A percentile compares a stretch with the other conserved stretches of the same genome.
phyloP scores from a whole-genome alignment of 2,888 invertebrate species.

The Cephonodes hylas region DNA sequence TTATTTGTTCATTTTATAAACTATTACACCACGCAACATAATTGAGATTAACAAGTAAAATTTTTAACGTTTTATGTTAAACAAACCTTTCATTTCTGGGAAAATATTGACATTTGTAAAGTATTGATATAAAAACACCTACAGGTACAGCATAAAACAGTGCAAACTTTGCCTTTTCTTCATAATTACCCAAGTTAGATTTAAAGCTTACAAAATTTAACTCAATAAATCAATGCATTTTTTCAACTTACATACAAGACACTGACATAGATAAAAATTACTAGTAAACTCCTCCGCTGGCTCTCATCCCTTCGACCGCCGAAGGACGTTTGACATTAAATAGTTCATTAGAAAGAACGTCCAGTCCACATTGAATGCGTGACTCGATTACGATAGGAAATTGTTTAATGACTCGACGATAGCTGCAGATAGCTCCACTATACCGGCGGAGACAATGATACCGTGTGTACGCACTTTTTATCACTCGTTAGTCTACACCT shows the following conservation, averaged over 20 bases:
- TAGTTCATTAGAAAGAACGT: slow-evolving; percentile 74
- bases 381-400: slow-evolving; percentile 64
- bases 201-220: too few relatives aligned
- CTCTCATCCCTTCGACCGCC: slow-evolving; percentile 26
- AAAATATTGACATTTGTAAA: too few relatives aligned
- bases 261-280: not conserved
- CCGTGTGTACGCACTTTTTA: slow-evolving; percentile 16
- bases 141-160: too few relatives aligned
- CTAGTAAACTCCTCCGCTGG: slow-evolving; percentile 31
- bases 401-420: slow-evolving; percentile 55
- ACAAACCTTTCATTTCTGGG: too few relatives aligned
- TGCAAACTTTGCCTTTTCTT: too few relatives aligned
- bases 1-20: too few relatives aligned
- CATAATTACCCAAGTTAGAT: too few relatives aligned
- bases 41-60: too few relatives aligned
- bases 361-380: slow-evolving; percentile 69
- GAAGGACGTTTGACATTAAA: slow-evolving; percentile 67
- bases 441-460: slow-evolving; percentile 45
- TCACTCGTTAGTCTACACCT: not conserved
- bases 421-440: slow-evolving; percentile 21
- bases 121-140: too few relatives aligned
- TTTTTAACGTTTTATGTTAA: too few relatives aligned
- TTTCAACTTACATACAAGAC: not conserved
- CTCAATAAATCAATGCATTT: too few relatives aligned
- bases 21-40: too few relatives aligned